These are phyloP conservation scores for Standfussiana lucernea DNA, from an alignment of 2,888 invertebrate species.

Conservation along the genomic window DNA sequence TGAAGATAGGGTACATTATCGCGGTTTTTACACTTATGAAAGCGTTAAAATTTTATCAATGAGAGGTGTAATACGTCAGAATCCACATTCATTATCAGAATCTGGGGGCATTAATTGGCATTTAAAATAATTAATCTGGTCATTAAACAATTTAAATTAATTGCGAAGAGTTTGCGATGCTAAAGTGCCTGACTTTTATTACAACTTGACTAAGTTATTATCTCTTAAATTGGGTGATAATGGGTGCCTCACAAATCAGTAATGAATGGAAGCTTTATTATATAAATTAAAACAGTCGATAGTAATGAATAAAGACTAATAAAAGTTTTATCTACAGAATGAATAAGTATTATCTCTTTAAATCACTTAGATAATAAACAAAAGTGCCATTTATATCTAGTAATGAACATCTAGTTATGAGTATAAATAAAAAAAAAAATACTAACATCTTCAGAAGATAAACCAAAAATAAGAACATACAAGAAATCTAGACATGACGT, in stretches of 20 bases:
- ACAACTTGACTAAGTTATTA: conserved; percentile 54
- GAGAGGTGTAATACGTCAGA: conserved; percentile 69
- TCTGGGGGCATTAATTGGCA: conserved; percentile 63
- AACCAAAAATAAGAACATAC: neutral
- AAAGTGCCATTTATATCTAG: neutral
- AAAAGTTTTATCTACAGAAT: conserved; percentile 23
- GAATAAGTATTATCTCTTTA: conserved; percentile 1
- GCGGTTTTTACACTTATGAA: conserved; percentile 84
- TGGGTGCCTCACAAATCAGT: conserved; percentile 50
- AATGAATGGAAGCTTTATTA: conserved; percentile 39
- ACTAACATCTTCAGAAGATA: neutral
- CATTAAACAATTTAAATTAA: conserved; percentile 59
- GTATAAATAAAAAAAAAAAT: neutral
- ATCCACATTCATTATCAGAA: conserved; percentile 64
- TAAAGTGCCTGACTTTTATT: conserved; percentile 54
- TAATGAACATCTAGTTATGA: neutral
- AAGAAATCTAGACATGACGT: conserved; percentile 18
- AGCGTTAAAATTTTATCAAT: conserved; percentile 81
- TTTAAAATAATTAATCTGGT: conserved; percentile 64
- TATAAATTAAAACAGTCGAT: conserved; percentile 28
- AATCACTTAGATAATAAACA: neutral
- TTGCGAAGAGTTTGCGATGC: conserved; percentile 49
- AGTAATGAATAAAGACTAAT: conserved; percentile 28
- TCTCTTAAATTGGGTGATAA: conserved; percentile 59
- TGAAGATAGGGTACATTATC: conserved; percentile 82